Evolutionary conservation across 2,113 vertebrate species (phyloP).

Genomic region (Chamaea fasciata): DNA sequence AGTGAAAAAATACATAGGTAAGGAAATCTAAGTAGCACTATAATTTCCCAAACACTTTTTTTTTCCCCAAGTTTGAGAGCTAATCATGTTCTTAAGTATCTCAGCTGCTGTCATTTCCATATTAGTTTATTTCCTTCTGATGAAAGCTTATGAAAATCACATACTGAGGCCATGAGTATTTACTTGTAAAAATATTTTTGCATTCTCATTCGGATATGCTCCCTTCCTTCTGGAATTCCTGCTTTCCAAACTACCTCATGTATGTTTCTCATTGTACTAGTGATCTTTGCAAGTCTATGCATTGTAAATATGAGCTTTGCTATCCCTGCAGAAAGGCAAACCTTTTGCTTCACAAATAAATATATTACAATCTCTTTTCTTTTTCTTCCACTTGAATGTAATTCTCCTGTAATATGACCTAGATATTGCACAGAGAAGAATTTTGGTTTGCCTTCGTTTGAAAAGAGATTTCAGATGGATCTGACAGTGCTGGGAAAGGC

Average conservation of each 20-base stretch:
- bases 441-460: conserved; percentile 27
- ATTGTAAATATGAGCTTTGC: not conserved
- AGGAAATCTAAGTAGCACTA: not conserved
- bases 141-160: not conserved
- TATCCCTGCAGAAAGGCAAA: not conserved
- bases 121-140: not conserved
- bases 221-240: not conserved
- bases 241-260: not conserved
- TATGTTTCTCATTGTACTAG: not conserved
- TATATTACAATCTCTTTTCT: not conserved
- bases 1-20: not conserved
- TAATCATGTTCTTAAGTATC: not conserved
- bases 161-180: not conserved
- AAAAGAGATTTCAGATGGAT: conserved; percentile 51
- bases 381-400: conserved; percentile 6
- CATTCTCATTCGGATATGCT: not conserved
- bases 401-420: not conserved
- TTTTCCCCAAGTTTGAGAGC: not conserved
- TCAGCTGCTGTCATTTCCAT: not conserved
- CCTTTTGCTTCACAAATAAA: not conserved
- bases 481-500: not conserved
- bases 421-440: conserved; percentile 6
- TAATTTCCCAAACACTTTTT: not conserved
- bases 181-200: not conserved
- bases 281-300: not conserved